Evolutionary conservation across 2,797 vertebrate species (phyloP).

Genomic region (Champsocephalus gunnari): DNA sequence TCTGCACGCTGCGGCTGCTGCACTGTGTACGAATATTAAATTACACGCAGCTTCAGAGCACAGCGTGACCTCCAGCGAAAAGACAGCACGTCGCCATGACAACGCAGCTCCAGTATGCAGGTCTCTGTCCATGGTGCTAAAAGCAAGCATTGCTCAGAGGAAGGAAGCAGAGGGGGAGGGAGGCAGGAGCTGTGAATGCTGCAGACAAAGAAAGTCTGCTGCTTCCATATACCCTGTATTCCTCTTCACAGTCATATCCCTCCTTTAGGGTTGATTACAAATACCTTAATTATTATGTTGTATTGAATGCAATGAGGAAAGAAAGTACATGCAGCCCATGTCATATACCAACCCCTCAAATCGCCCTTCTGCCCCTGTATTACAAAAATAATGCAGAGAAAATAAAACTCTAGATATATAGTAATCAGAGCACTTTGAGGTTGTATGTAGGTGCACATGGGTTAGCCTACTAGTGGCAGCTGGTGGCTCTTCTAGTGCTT

Average conservation of each 20-base stretch:
- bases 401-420: neutral
- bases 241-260: neutral
- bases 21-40: conserved; percentile 52
- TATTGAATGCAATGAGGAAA: neutral
- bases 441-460: conserved; percentile 4
- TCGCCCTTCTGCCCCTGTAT: neutral
- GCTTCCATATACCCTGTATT: neutral
- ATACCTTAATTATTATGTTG: neutral
- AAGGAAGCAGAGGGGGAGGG: conserved; percentile 40
- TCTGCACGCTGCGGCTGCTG: conserved; percentile 4
- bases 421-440: neutral
- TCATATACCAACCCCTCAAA: neutral
- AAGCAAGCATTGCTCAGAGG: conserved; percentile 29
- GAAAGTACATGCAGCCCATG: too few relatives aligned
- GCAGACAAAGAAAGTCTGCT: conserved; percentile 39
- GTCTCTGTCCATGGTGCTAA: conserved; percentile 75
- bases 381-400: neutral
- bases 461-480: conserved; percentile 49
- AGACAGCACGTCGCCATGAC: conserved; percentile 72
- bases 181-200: conserved; percentile 30
- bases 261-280: neutral
- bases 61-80: conserved; percentile 39
- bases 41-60: conserved; percentile 55
- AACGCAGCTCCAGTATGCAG: conserved; percentile 67
- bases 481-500: conserved; percentile 48